These are phyloP conservation scores for Brachyptera risi DNA, from an alignment of 2,888 invertebrate genomes.

Conservation along the genomic window DNA sequence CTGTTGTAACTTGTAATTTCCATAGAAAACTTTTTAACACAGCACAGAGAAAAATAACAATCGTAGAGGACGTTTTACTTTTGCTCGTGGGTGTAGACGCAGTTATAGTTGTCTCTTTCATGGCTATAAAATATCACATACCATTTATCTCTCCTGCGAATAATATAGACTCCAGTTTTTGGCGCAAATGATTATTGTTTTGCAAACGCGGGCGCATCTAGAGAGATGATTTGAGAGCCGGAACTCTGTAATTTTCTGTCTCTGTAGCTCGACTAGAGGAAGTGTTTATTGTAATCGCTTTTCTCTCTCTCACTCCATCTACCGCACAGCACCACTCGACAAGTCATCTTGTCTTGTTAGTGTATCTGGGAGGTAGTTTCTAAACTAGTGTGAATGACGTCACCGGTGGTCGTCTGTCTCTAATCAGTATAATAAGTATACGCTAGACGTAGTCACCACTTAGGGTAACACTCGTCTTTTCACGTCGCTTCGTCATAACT, in stretches of 20 bases:
- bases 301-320: neutral
- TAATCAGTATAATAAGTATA: too few species aligned
- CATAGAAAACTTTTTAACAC: too few species aligned
- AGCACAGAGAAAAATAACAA: too few species aligned
- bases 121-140: neutral
- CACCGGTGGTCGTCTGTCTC: neutral
- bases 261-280: neutral
- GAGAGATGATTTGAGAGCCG: constrained; percentile 14
- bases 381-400: neutral
- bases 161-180: neutral
- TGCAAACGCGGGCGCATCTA: constrained; percentile 9
- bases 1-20: too few species aligned
- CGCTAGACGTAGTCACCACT: too few species aligned
- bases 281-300: constrained; percentile 16
- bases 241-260: constrained; percentile 17
- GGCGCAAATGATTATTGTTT: constrained; percentile 18
- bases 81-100: too few species aligned
- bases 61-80: too few species aligned
- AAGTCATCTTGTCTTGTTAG: constrained; percentile 19
- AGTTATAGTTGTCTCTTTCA: too few species aligned
- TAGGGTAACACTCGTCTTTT: too few species aligned
- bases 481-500: too few species aligned
- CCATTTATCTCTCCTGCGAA: neutral
- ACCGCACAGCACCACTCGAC: constrained; percentile 14
- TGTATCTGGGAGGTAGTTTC: too few species aligned